Evolutionary conservation across 1,140 invertebrate species (phyloP), one percentile per base, ranked within the genome.

Genomic region (Cydia fagiglandana): DNA sequence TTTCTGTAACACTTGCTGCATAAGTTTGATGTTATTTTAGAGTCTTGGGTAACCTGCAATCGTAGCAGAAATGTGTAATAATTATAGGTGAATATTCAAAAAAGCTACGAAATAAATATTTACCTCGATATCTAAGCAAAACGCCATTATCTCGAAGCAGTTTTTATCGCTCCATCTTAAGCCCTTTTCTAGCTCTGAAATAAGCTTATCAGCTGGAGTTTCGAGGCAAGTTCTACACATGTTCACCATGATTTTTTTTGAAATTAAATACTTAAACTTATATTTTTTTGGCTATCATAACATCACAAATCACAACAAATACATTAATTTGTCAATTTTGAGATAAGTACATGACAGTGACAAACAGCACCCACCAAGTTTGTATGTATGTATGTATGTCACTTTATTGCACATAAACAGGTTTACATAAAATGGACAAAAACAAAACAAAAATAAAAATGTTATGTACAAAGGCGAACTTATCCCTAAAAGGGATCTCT

Each of bases 121-220:
- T 77, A 87, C 88, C 81, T 86, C 30, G 66, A 90, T 85, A 80
- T 83, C 82, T 73, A 90, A 82, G 79, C 88, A 89, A 83, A 87
- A 90, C 75, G 83, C 75, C 61, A 89, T 78, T 50, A 90, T 81
- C 68, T 90, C 87, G 20, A 56, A 64, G 77, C 78, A 83, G 74
- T 73, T 80, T 75, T 81, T 82, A 38, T 79, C 75, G 34, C 85
- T 74, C 12, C 74, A 79, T 73, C 82, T 79, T 64, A 84, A 76
- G 45, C 80, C 77, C 20, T 68, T 76, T 45, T 81, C 73, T 77
- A 87, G 76, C 34, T 87, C 73, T 17, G 64, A 80, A 50, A 90
- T 83, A 74, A 86, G 81, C 77, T 83, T 87, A 10, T 78, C 75
- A 24, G 79, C 75, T 50, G 77, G 64, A 73, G 56, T 75, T 30